phyloP scores from a whole-genome alignment of 2,888 invertebrate species.

The Platycheirus albimanus region DNA sequence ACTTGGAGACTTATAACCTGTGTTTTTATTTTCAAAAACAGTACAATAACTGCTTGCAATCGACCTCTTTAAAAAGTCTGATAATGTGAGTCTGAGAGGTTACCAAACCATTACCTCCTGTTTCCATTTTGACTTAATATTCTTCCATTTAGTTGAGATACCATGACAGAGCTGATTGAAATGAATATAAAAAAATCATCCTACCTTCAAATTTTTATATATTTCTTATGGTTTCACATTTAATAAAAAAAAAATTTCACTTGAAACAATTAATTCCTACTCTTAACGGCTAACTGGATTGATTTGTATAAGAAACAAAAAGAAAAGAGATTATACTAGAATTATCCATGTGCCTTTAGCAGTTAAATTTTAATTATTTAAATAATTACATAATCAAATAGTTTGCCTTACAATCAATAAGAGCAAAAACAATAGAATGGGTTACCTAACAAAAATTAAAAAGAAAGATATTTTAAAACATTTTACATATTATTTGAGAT shows the following conservation, averaged over 20 bases:
- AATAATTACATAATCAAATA: constrained; percentile 23
- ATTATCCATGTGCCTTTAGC: constrained; percentile 68
- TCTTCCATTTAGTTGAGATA: too few relatives aligned
- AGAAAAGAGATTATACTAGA: constrained; percentile 42
- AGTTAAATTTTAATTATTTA: constrained; percentile 34
- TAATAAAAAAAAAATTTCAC: constrained; percentile 1
- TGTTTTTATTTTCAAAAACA: too few relatives aligned
- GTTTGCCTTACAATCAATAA: constrained; percentile 31
- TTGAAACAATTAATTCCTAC: too few relatives aligned
- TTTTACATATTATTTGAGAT: constrained; percentile 2
- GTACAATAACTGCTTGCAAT: too few relatives aligned
- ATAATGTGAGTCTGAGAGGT: too few relatives aligned
- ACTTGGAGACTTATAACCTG: too few relatives aligned
- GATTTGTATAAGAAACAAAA: constrained; percentile 48
- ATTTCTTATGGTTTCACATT: neutral
- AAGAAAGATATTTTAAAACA: neutral
- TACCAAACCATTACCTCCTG: too few relatives aligned
- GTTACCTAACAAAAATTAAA: constrained; percentile 16
- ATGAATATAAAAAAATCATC: too few relatives aligned
- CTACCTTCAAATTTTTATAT: too few relatives aligned
- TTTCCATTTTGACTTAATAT: too few relatives aligned
- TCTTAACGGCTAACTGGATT: constrained; percentile 52
- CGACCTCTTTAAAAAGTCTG: too few relatives aligned
- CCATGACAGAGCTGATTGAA: too few relatives aligned
- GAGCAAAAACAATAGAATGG: constrained; percentile 19